Conservation (phyloP, 23 tunicate species). For the Trididemnum nubilum region DNA sequence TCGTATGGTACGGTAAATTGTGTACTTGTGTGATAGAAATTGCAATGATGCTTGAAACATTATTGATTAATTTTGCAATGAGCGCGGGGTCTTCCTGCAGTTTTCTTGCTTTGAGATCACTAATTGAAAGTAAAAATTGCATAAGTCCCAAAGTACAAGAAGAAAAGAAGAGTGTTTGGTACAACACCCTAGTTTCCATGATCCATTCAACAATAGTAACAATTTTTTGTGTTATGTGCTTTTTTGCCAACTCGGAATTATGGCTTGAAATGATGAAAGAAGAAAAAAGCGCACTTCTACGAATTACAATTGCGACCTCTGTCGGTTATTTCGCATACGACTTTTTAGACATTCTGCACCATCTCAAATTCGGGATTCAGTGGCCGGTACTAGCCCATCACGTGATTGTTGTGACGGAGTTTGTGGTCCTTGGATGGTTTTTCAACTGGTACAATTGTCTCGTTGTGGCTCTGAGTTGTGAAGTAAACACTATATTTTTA, state of each 20-base stretch:
- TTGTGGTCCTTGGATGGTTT: not conserved
- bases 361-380: not conserved
- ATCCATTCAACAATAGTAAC: slow-evolving; percentile 19
- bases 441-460: slow-evolving; percentile 3
- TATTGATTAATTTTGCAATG: too few species aligned
- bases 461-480: slow-evolving; percentile 41
- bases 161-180: slow-evolving; percentile 5
- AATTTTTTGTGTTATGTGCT: not conserved
- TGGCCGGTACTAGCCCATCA: slow-evolving; percentile 32
- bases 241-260: not conserved
- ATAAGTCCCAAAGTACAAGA: not conserved
- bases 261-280: not conserved
- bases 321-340: slow-evolving; percentile 22
- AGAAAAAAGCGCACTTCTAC: not conserved
- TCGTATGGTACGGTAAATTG: too few species aligned
- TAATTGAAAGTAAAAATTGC: not conserved
- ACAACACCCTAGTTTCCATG: slow-evolving; percentile 23
- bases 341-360: not conserved
- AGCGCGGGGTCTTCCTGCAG: not conserved
- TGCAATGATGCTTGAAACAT: too few species aligned
- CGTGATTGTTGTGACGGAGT: slow-evolving; percentile 8
- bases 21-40: too few species aligned
- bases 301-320: not conserved
- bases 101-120: not conserved
- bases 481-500: slow-evolving; percentile 51